Conservation (phyloP, 1,140 invertebrate species). For the Cotesia vestalis region DNA sequence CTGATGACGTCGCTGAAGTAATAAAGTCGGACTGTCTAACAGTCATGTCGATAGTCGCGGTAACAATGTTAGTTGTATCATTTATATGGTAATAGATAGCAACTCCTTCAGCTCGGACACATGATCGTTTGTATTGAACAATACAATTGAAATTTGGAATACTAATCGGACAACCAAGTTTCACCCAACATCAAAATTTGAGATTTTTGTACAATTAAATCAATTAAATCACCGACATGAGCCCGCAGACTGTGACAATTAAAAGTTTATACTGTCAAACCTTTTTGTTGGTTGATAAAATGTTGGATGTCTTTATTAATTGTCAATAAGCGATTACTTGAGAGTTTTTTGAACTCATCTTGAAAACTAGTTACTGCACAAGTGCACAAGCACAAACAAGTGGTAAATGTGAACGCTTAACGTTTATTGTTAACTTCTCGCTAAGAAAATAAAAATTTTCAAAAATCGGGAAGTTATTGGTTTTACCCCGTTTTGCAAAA, state of each 20-base stretch:
- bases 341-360: constrained; percentile 3
- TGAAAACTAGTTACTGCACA: constrained; percentile 23
- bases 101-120: not conserved
- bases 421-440: constrained; percentile 48
- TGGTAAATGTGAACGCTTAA: constrained; percentile 52
- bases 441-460: no score
- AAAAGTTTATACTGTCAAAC: constrained; percentile 31
- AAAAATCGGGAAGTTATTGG: no score
- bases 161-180: constrained; percentile 31
- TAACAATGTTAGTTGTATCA: not conserved
- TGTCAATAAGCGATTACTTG: not conserved
- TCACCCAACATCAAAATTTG: constrained; percentile 36
- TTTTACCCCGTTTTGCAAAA: no score
- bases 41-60: not conserved
- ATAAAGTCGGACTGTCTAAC: not conserved
- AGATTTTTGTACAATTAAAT: constrained; percentile 20
- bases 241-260: constrained; percentile 39
- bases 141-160: constrained; percentile 32
- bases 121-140: not conserved
- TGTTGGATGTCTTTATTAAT: not conserved
- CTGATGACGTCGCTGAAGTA: not conserved
- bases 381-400: constrained; percentile 46
- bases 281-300: constrained; percentile 18
- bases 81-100: constrained; percentile 14
- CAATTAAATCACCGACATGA: constrained; percentile 30